These are phyloP conservation scores for Macrosteles quadrilineatus DNA, from an alignment of 1,140 invertebrate species.

Conservation along the genomic window DNA sequence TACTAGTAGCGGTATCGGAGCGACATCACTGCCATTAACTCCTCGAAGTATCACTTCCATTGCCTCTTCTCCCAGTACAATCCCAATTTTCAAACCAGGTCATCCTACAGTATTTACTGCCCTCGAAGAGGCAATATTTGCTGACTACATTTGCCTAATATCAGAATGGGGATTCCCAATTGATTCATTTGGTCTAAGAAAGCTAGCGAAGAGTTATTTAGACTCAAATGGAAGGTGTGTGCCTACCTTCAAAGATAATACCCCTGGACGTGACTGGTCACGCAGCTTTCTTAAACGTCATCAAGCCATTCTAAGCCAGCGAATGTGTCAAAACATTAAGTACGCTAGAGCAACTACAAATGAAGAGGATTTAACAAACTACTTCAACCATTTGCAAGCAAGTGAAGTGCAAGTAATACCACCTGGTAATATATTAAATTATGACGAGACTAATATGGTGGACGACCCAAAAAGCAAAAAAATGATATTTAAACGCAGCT, in stretches of 20 bases:
- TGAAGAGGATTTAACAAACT: not conserved
- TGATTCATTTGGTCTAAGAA: not conserved
- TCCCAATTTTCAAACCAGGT: not conserved
- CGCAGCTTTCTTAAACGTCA: not conserved
- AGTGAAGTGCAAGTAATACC: too few relatives aligned
- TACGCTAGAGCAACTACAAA: not conserved
- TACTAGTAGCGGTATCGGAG: not conserved
- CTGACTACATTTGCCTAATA: not conserved
- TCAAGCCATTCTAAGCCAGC: not conserved
- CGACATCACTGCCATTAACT: slow-evolving; percentile 1
- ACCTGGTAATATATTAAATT: not conserved
- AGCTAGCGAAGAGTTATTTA: not conserved
- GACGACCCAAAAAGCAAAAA: not conserved
- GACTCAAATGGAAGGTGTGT: slow-evolving; percentile 26
- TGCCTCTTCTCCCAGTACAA: too few relatives aligned
- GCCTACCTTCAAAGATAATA: not conserved
- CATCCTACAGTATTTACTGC: not conserved
- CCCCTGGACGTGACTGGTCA: not conserved
- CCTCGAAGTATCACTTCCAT: too few relatives aligned
- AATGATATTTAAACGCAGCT: not conserved
- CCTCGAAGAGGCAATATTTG: not conserved
- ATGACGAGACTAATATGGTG: not conserved
- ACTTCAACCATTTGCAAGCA: not conserved
- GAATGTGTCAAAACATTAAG: not conserved
- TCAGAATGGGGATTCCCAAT: not conserved